Base-by-base conservation (phyloP, 1,140 invertebrate species). In the Drusus annulatus region DNA sequence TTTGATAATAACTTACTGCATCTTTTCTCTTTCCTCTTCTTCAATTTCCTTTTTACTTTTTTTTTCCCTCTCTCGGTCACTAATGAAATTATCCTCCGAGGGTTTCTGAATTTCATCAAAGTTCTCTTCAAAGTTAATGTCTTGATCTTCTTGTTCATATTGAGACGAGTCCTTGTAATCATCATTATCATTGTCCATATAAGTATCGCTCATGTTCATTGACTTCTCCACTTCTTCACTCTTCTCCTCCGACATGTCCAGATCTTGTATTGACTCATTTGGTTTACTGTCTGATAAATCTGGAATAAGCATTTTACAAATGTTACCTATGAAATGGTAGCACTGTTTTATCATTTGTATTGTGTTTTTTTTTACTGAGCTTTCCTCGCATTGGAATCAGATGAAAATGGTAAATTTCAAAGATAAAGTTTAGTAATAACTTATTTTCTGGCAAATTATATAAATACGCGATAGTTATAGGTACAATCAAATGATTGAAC, bases 1-100 rank as follows among this genome's bases (percentile, higher is more conserved):
- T n/a, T n/a, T n/a, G n/a, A n/a, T n/a, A n/a, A n/a, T n/a, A 45
- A 93, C 93, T 90, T 89, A 96, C 95, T 97, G 96, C 96, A 97
- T 97, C 86, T 95, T 96, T 87, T 97, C 96, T 82, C 96, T 89
- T 87, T 97, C 96, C 85, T 97, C 96, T 87, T 97, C 95, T 87
- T 97, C 96, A 2, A 97, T 85, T 88, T 97, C 95, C 81, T 94
- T 94, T 86, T 94, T 95, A 81, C 91, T 94, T 87, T 95, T 96
- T 50, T 91, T 90, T 84, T 94, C 93, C 82, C 89, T 91, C 84
- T 92, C 92, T 80, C 91, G 89, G 75, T 92, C 91, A 85, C 91
- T 92, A 84, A 89, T 87, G 6, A 86, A 65, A 77, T 45, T 79
- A 79, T 87, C 86, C 80, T 90, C 89, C 52, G 87, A 86, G 78